Evolutionary conservation across 2,797 vertebrate genomes (phyloP), one percentile per base, ranked within the genome.

Genomic region (Sebastes trivittatus): DNA sequence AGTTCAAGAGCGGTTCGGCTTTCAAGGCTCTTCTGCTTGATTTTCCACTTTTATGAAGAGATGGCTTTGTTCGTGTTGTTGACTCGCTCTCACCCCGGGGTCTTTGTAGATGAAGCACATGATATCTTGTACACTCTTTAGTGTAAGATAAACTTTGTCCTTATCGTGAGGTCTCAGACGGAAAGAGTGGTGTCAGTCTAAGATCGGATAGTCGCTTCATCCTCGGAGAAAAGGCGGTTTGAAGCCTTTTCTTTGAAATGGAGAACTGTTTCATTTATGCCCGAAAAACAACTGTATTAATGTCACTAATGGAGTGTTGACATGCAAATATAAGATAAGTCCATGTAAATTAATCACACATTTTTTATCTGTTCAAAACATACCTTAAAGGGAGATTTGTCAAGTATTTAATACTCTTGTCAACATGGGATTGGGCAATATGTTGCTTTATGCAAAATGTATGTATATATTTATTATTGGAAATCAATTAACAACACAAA

Each of bases 1-100:
- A 85, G 84, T 81, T 80, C 64, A 62, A 80, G 36, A 74, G 69
- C 1, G 0, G 2, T 30, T 78, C 60, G 18, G 67, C 63, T 78
- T 76, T 63, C 62, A 74, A 59, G 63, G 65, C 52, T 58, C 46
- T 14, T 56, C 71, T 66, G 68, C 60, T 62, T 62, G 78, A 63
- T 81, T 80, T 80, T 23, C n/a, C 18, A 16, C 80, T 76, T 72
- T 78, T 23, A 72, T 52, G 32, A 25, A 42, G 60, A 32, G 65
- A 86, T 75, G 52, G 36, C 63, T 73, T 77, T 86, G 62, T 83
- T 83, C 1, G 2, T 54, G 59, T 65, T 61, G 72, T 72, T 13
- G n/a, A 25, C 60, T 60, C 0, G 2, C 36, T 38, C 71, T 74
- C 73, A 68, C 72, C 64, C 67, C 5, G 4, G 52, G 36, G 73